These are phyloP conservation scores for Rhinatrema bivittatum DNA, from an alignment of 2,797 vertebrate genomes.

Conservation along the genomic window DNA sequence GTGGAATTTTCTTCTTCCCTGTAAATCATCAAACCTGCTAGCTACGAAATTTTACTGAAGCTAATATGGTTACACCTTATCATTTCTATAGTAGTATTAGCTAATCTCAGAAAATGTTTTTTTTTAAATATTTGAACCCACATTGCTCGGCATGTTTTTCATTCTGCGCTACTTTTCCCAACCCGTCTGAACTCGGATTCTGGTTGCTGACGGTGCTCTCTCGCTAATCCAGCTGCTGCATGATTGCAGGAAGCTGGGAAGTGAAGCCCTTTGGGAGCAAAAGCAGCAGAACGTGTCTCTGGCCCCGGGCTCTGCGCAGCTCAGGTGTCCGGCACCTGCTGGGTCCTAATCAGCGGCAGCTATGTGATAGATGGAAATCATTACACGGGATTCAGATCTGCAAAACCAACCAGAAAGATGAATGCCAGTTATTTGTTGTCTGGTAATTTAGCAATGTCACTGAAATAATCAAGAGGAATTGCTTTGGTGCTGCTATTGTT, in stretches of 20 bases:
- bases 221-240: neutral
- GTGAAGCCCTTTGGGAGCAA: neutral
- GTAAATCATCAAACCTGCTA: no score
- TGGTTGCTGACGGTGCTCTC: neutral
- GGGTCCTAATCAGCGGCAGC: slow-evolving; percentile 10
- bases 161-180: no score
- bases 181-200: no score
- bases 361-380: slow-evolving; percentile 15
- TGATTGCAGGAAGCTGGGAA: neutral
- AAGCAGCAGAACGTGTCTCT: neutral
- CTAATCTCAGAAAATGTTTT: no score
- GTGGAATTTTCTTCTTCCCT: no score
- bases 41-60: no score
- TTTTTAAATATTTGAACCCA: no score
- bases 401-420: slow-evolving; percentile 29
- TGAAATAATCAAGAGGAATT: slow-evolving; percentile 25
- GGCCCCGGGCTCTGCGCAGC: neutral
- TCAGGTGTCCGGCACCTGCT: slow-evolving; percentile 1
- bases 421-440: slow-evolving; percentile 10
- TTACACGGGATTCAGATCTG: slow-evolving; percentile 23
- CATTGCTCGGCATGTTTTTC: no score
- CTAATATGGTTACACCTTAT: no score
- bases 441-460: slow-evolving; percentile 16
- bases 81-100: no score
- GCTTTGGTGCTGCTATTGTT: slow-evolving; percentile 1